Evolutionary conservation across 2,888 invertebrate genomes (phyloP).

Genomic region (Tachina lurida): DNA sequence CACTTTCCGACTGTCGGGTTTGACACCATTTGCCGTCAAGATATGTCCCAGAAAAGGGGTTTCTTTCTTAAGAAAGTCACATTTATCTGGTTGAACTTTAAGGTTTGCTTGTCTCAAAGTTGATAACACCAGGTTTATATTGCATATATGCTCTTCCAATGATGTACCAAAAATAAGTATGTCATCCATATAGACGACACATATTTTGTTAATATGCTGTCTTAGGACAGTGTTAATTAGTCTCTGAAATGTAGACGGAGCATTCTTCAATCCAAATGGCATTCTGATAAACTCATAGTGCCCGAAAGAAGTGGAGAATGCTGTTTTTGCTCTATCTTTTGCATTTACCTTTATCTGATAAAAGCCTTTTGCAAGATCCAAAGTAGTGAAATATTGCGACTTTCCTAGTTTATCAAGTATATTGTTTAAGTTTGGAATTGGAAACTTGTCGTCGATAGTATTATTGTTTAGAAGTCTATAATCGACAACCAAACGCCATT

Average conservation of each 20-base stretch:
- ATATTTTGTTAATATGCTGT: no score
- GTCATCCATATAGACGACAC: no score
- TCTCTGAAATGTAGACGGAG: no score
- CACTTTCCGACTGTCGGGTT: neutral
- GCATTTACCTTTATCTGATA: slow-evolving; percentile 8
- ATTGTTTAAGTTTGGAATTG: slow-evolving; percentile 15
- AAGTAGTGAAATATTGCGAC: no score
- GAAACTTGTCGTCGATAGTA: slow-evolving; percentile 15
- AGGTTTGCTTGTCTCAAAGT: no score
- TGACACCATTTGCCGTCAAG: neutral
- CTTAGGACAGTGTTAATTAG: no score
- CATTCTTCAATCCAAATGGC: neutral
- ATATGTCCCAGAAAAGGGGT: neutral
- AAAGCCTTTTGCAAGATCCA: neutral
- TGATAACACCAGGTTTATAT: no score
- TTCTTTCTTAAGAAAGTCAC: neutral
- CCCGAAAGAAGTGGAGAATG: neutral
- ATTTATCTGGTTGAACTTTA: no score
- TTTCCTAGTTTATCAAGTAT: slow-evolving; percentile 9
- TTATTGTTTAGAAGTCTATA: slow-evolving; percentile 12
- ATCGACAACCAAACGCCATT: slow-evolving; percentile 13
- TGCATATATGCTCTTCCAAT: no score
- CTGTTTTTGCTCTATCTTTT: neutral
- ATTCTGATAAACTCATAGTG: slow-evolving; percentile 3
- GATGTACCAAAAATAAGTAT: no score